These are phyloP conservation scores for Elmis aenea DNA, from an alignment of 2,888 invertebrate genomes.

Conservation along the genomic window DNA sequence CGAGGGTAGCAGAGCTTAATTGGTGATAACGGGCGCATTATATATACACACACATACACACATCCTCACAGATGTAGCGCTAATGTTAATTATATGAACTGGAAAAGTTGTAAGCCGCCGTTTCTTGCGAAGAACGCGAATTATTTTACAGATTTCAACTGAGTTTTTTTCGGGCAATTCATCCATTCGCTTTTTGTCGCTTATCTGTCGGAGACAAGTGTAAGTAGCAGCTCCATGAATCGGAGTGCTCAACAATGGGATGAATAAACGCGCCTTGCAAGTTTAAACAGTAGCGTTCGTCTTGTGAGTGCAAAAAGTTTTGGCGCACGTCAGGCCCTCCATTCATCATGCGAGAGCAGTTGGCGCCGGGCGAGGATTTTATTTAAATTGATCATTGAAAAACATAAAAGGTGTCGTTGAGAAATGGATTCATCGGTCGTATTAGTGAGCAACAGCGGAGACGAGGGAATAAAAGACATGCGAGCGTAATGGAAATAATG, in stretches of 20 bases:
- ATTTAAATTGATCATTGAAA: constrained; percentile 43
- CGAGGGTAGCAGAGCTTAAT: too few relatives aligned
- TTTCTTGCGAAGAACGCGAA: too few relatives aligned
- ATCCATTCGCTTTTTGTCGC: constrained; percentile 3
- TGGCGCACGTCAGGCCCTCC: constrained; percentile 35
- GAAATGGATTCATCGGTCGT: constrained; percentile 38
- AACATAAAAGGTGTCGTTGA: constrained; percentile 42
- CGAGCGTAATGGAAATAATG: too few relatives aligned
- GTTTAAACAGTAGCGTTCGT: constrained; percentile 37
- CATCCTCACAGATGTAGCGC: too few relatives aligned
- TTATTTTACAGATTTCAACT: too few relatives aligned
- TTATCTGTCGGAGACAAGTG: constrained; percentile 17
- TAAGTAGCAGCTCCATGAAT: constrained; percentile 13
- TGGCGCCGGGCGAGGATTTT: constrained; percentile 34
- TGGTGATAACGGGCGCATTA: too few relatives aligned
- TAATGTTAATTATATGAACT: too few relatives aligned
- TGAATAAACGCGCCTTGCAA: constrained; percentile 36
- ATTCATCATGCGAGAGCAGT: constrained; percentile 37
- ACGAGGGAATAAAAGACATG: too few relatives aligned
- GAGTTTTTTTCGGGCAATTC: not conserved
- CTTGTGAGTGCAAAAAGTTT: constrained; percentile 36
- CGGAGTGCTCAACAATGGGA: constrained; percentile 26
- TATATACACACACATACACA: too few relatives aligned
- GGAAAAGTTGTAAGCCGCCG: too few relatives aligned
- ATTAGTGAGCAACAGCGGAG: constrained; percentile 28